A percentile compares a stretch with the other conserved stretches of the same genome.
Conservation (phyloP, 2,888 invertebrate genomes). For the Camptogramma bilineatum region DNA sequence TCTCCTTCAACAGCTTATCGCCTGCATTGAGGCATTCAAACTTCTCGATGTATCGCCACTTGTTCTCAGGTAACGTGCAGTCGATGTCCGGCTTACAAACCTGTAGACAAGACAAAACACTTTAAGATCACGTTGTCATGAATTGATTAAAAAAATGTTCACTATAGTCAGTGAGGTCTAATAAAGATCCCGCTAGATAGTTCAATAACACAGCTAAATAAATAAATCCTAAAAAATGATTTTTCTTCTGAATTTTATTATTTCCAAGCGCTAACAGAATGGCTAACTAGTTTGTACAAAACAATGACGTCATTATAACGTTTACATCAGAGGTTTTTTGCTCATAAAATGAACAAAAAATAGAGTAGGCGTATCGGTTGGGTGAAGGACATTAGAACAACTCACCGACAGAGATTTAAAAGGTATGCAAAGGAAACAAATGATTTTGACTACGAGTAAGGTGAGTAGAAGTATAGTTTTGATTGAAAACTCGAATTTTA, state of each 20-base stretch:
- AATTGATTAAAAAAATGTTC: too few species aligned
- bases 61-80: constrained; percentile 85
- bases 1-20: constrained; percentile 87
- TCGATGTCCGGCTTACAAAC: constrained; percentile 93
- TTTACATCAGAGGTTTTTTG: neutral
- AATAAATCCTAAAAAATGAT: neutral
- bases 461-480: too few species aligned
- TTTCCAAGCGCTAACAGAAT: too few species aligned
- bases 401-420: too few species aligned
- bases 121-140: neutral
- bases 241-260: too few species aligned
- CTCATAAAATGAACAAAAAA: neutral
- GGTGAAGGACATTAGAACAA: neutral
- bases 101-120: constrained; percentile 58
- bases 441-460: too few species aligned
- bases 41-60: constrained; percentile 88
- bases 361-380: neutral
- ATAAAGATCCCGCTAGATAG: too few species aligned
- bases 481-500: too few species aligned
- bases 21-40: constrained; percentile 87
- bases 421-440: too few species aligned
- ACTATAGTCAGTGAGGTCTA: too few species aligned
- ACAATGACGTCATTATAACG: neutral
- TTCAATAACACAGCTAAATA: neutral
- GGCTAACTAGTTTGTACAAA: too few species aligned